A percentile compares a stretch with the other conserved stretches of the same genome.
Conservation (phyloP, 2,113 vertebrate genomes). For the Plotosus lineatus region DNA sequence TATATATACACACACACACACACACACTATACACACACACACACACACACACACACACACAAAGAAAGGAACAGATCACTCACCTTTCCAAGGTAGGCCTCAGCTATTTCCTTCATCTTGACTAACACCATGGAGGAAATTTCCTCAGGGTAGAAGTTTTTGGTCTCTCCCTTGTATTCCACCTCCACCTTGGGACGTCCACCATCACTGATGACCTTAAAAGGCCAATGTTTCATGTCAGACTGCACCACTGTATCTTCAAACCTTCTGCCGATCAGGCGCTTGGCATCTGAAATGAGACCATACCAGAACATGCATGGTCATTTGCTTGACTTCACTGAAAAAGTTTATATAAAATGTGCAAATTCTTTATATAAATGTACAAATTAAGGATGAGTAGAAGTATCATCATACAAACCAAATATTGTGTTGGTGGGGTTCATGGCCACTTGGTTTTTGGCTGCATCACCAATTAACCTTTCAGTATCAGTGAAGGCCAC, state of each 20-base stretch:
- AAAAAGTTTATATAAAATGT: neutral
- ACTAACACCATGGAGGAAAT: conserved; percentile 78
- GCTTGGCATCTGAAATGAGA: conserved; percentile 72
- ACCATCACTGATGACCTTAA: conserved; percentile 72
- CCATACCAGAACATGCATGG: neutral
- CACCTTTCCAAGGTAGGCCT: conserved; percentile 79
- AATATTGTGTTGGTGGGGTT: conserved; percentile 73
- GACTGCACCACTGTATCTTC: conserved; percentile 76
- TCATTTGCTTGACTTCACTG: neutral
- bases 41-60: too few relatives aligned
- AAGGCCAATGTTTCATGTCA: conserved; percentile 82
- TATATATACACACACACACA: too few relatives aligned
- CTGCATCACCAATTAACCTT: conserved; percentile 66
- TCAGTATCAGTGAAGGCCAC: conserved; percentile 67
- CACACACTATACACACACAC: too few relatives aligned
- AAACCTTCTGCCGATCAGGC: conserved; percentile 76
- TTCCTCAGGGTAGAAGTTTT: conserved; percentile 76
- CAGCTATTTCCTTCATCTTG: conserved; percentile 81
- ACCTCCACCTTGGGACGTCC: conserved; percentile 76
- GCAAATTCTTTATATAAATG: too few relatives aligned
- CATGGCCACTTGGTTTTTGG: conserved; percentile 67
- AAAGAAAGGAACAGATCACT: too few relatives aligned
- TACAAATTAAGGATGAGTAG: neutral
- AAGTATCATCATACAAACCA: conserved; percentile 48
- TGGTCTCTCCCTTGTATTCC: conserved; percentile 76